phyloP scores from a whole-genome alignment of 1,140 invertebrate genomes.

The Scaptomyza hsui region DNA sequence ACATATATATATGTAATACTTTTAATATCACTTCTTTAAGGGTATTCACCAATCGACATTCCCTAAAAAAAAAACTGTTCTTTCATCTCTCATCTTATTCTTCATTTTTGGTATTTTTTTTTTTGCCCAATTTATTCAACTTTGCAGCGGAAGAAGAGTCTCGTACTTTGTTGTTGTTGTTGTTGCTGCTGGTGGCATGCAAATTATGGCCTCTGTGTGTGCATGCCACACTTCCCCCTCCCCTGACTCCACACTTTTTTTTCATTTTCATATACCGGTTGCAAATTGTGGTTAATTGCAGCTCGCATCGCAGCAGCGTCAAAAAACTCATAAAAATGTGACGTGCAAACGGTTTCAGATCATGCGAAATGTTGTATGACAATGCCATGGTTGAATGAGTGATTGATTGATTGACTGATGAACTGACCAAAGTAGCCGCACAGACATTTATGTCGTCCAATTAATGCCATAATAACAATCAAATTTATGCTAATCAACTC shows the following conservation, averaged over 20 bases:
- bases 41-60: too few relatives aligned
- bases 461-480: slow-evolving; percentile 54
- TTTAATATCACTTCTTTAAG: too few relatives aligned
- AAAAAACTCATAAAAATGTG: slow-evolving; percentile 59
- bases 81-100: too few relatives aligned
- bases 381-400: slow-evolving; percentile 47
- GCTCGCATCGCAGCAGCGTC: slow-evolving; percentile 26
- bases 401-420: slow-evolving; percentile 58
- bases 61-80: too few relatives aligned
- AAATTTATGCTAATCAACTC: slow-evolving; percentile 73
- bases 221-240: slow-evolving; percentile 17
- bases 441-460: slow-evolving; percentile 48
- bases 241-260: neutral
- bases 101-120: neutral
- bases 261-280: slow-evolving; percentile 36
- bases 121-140: neutral
- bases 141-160: neutral
- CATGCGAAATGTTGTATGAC: slow-evolving; percentile 55
- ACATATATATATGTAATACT: too few relatives aligned
- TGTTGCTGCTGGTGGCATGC: slow-evolving; percentile 11
- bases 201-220: slow-evolving; percentile 11
- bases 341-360: slow-evolving; percentile 11
- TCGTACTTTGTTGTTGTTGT: neutral
- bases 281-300: slow-evolving; percentile 66
- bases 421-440: slow-evolving; percentile 55